Evolutionary conservation across 2,888 invertebrate species (phyloP), one percentile per base, ranked within the genome.

Genomic region (Nomada fabriciana): DNA sequence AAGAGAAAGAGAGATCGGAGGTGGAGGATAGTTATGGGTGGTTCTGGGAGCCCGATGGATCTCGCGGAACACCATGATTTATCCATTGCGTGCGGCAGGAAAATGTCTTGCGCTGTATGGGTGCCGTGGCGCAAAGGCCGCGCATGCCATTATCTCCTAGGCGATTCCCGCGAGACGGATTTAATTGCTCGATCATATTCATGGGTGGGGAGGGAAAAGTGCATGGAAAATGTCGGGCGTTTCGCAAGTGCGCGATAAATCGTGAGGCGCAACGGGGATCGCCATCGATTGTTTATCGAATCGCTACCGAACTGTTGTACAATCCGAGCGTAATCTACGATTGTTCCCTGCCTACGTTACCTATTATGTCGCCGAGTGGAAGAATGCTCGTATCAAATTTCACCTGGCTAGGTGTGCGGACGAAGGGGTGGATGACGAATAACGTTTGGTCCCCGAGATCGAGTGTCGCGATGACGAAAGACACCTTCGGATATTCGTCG

Each of bases 171-270:
- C 76, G 75, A 82, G 79, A 82, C 71, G 79, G 68, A 84, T 84
- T 82, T 84, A 84, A 84, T 84, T 84, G 80, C 83, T 70, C 83
- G 76, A 80, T 84, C 83, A 82, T 83, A 83, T 82, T 83, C 76
- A 15, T 52, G 52, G 42, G 52, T 47, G 11, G 13, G 10, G 61
- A 50, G 42, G 29, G 57, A 25, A 60, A 69, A 59, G 57, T 55
- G 64, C 59, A 52, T 70, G 69, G 78, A 79, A 82, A 83, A 84
- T 83, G 80, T 76, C 75, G n/a, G 18, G 23, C 15, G 55, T 83
- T 84, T 83, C 71, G 83, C 65, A 82, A 84, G 43, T n/a, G 20
- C 36, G 52, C 64, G 75, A 84, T 84, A 83, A 80, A 84, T 84
- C 60, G 65, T 74, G 42, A 59, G 59, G 61, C 57, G 57, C 52